These are phyloP conservation scores for Vulpes lagopus DNA, from an alignment of 2,113 vertebrate species.

Conservation along the genomic window DNA sequence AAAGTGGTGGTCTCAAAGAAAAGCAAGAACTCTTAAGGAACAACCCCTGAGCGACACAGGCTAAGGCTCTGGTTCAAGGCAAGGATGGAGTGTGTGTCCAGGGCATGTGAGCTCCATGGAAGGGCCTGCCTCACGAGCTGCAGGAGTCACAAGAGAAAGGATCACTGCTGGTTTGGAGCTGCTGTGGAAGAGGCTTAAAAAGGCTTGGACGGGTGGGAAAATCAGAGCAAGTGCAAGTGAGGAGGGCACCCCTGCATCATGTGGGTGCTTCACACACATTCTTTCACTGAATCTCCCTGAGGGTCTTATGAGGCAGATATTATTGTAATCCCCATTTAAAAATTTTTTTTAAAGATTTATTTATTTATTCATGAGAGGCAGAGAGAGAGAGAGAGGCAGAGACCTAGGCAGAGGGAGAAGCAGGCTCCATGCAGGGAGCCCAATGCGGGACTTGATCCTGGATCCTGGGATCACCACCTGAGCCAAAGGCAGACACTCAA, in stretches of 20 bases:
- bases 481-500: no score
- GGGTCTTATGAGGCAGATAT: not conserved
- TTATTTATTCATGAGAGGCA: no score
- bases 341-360: no score
- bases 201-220: not conserved
- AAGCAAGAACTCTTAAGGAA: not conserved
- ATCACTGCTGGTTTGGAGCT: not conserved
- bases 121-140: not conserved
- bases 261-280: not conserved
- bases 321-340: not conserved
- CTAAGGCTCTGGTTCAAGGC: not conserved
- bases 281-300: not conserved
- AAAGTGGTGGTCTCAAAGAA: not conserved
- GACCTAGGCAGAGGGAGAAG: no score
- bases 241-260: not conserved
- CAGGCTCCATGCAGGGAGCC: no score
- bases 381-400: no score
- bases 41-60: not conserved
- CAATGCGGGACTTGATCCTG: no score
- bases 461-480: no score
- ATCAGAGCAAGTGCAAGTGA: not conserved
- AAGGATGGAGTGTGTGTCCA: not conserved
- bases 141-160: not conserved
- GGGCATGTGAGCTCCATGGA: not conserved
- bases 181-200: not conserved